Evolutionary conservation across 53 echinoderm and acorn worm species (phyloP), one percentile per base, ranked within the genome.

Genomic region (Luidia sarsii): DNA sequence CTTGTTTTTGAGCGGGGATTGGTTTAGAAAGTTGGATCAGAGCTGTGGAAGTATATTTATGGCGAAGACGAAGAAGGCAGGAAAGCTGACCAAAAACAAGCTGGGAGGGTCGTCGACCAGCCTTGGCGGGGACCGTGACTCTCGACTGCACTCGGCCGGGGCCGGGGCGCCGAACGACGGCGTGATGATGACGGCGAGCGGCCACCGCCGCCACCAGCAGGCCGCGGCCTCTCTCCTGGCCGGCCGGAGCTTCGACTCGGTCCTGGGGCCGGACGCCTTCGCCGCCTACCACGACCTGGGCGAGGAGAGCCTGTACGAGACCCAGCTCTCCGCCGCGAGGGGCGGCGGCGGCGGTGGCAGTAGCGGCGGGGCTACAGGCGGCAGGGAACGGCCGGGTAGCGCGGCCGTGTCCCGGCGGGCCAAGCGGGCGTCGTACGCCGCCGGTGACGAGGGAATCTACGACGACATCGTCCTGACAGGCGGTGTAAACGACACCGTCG

Each of bases 171-270:
- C n/a, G n/a, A n/a, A n/a, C n/a, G n/a, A n/a, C n/a, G n/a, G n/a
- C n/a, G n/a, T n/a, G n/a, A n/a, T n/a, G n/a, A n/a, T n/a, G n/a
- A n/a, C n/a, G n/a, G 72, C 57, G 14, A 14, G n/a, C 38, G 38
- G 38, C 38, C 55, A 37, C 35, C 39, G 31, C n/a, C 27, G n/a
- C 38, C 36, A 38, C 38, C 55, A 37, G 20, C 39, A 22, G 19
- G 38, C 54, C 32, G 56, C 72, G 57, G 57, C 72, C 8, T 15
- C 54, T 0, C 4, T 72, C 23, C 22, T 39, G 13, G 4, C 72
- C 10, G 53, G 57, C 1, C 11, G 50, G 14, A 72, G 72, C 72
- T 56, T 39, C 36, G 57, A 72, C 32, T 72, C 72, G 3, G 53
- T 71, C 24, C 0, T 24, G 6, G 56, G 39, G 4, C 56, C 54